Conservation (phyloP, 2,797 vertebrate species). For the Pempheris klunzingeri region DNA sequence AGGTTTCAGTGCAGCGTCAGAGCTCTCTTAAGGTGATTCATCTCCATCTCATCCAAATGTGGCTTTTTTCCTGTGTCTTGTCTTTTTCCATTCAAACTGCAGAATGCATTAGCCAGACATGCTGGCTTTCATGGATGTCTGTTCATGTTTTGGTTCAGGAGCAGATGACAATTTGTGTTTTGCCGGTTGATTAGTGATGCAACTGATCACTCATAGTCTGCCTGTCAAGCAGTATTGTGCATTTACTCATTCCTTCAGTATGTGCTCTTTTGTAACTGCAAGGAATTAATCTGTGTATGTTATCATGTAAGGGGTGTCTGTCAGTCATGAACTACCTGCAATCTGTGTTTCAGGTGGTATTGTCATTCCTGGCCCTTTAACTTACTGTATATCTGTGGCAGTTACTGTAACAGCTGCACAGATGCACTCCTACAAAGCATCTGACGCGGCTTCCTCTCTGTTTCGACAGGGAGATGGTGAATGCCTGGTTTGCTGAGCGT, state of each 20-base stretch:
- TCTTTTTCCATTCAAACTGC: neutral
- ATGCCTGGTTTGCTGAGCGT: constrained; percentile 97
- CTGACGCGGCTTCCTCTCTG: neutral
- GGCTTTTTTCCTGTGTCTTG: neutral
- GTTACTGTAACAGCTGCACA: neutral
- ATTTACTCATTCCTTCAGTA: neutral
- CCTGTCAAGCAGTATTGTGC: neutral
- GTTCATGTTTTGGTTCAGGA: neutral
- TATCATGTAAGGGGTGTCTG: neutral
- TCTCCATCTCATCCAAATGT: neutral
- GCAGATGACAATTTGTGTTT: neutral
- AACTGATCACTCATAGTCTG: neutral
- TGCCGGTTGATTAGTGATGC: neutral
- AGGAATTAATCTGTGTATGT: neutral
- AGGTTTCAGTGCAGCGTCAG: no score
- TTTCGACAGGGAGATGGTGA: constrained; percentile 95
- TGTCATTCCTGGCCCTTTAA: neutral
- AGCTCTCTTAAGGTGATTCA: neutral
- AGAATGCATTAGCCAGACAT: neutral
- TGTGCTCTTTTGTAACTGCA: neutral
- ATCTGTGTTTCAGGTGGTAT: neutral
- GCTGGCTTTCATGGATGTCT: neutral
- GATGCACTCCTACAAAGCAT: neutral
- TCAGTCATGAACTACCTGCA: neutral
- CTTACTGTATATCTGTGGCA: no score